Evolutionary conservation across 2,797 vertebrate species (phyloP), one percentile per base, ranked within the genome.

Genomic region (Eleutherodactylus coqui): DNA sequence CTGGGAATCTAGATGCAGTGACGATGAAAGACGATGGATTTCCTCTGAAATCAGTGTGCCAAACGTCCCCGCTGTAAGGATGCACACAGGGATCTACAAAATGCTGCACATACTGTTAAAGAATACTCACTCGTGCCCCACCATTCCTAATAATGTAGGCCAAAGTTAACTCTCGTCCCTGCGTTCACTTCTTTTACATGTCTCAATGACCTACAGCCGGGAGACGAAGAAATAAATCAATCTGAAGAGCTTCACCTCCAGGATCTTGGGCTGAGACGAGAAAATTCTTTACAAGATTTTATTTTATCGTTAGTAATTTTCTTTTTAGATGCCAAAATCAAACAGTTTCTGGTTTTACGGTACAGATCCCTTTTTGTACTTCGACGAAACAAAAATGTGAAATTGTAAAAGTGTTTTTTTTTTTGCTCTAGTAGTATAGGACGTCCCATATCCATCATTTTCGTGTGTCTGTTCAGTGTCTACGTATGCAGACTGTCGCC

Each of bases 81-180:
- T 91, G 90, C 90, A 89, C 93, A 89, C 92, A 94, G 94, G 93
- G 93, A 92, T 92, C 88, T 85, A 91, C 90, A 90, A 92, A 93
- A 94, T 93, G 93, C 94, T 94, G 94, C 93, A 94, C 92, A 90
- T 92, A 89, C 91, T 90, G 88, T 89, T 92, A 47, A 87, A 58
- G 11, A 80, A 76, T 64, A 84, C 67, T 49, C 91, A 92, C 91
- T 93, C 89, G 73, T 90, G 90, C 89, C 87, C 91, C 89, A 75
- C 89, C 90, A 91, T 93, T 90, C n/a, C 92, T 89, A 85, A 79
- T 93, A 92, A 0, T 88, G 89, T 92, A 94, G 89, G 92, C 95
- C 94, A 95, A 95, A 95, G 95, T 93, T 93, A 90, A 92, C 91
- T 90, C 41, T 87, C 91, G 91, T 92, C 90, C 92, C 89, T 89